A percentile compares a stretch with the other conserved stretches of the same genome.
Evolutionary conservation across 2,797 vertebrate species (phyloP).

Genomic region (Lutjanus campechanus): DNA sequence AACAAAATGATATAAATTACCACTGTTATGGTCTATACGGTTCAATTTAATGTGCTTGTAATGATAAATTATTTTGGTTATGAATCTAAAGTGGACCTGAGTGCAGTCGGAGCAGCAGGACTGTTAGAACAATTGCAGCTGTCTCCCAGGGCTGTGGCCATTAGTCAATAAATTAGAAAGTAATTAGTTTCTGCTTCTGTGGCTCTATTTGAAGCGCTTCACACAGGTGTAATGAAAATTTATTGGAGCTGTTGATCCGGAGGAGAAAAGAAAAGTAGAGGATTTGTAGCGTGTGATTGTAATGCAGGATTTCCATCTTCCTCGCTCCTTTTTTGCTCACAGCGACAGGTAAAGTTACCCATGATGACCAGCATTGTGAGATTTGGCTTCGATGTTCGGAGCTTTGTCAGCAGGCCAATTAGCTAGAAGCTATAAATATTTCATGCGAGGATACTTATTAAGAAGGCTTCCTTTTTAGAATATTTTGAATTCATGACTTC

Average conservation of each 20-base stretch:
- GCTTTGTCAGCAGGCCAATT: conserved; percentile 43
- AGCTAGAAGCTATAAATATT: conserved; percentile 37
- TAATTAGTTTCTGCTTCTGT: conserved; percentile 91
- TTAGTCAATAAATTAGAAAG: conserved; percentile 92
- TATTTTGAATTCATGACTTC: conserved; percentile 39
- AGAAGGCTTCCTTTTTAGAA: conserved; percentile 16
- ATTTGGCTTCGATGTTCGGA: conserved; percentile 13
- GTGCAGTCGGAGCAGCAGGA: conserved; percentile 82
- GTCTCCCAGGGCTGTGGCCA: conserved; percentile 88
- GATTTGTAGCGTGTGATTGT: conserved; percentile 81
- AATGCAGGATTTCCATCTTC: conserved; percentile 78
- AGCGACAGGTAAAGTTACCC: conserved; percentile 65
- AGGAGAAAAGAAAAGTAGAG: conserved; percentile 82
- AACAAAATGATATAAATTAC: conserved; percentile 88
- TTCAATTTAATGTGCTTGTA: conserved; percentile 91
- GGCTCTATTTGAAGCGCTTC: conserved; percentile 89
- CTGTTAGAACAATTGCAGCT: conserved; percentile 88
- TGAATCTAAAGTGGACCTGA: conserved; percentile 87
- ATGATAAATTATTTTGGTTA: conserved; percentile 90
- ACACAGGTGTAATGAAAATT: conserved; percentile 90
- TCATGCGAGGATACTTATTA: conserved; percentile 31
- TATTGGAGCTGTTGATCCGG: conserved; percentile 86
- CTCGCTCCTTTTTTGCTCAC: conserved; percentile 47
- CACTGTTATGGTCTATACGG: conserved; percentile 88
- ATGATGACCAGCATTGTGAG: conserved; percentile 42